These are phyloP conservation scores for Echiichthys vipera DNA, from an alignment of 2,797 vertebrate genomes.

Conservation along the genomic window DNA sequence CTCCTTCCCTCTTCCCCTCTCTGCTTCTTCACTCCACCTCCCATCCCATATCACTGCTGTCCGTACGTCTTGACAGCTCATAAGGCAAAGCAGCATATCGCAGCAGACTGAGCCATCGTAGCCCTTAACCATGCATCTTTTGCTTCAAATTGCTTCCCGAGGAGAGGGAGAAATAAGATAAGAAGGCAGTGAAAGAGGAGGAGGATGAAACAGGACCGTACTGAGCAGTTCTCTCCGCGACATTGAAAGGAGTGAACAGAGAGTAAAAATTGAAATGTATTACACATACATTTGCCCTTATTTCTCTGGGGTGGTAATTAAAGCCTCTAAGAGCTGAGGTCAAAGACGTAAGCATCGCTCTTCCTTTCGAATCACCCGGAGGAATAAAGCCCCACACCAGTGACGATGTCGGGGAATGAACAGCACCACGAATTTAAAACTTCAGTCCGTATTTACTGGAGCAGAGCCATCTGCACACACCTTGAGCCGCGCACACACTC, in stretches of 20 bases:
- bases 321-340: slow-evolving; percentile 45
- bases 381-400: slow-evolving; percentile 63
- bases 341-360: slow-evolving; percentile 31
- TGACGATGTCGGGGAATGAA: slow-evolving; percentile 61
- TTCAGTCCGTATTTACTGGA: slow-evolving; percentile 72
- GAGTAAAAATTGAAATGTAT: slow-evolving; percentile 43
- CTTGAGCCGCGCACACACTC: slow-evolving; percentile 16
- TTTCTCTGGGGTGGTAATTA: slow-evolving; percentile 42
- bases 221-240: slow-evolving; percentile 24
- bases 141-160: slow-evolving; percentile 75
- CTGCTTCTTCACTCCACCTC: slow-evolving; percentile 15
- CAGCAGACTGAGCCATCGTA: slow-evolving; percentile 67
- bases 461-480: slow-evolving; percentile 43
- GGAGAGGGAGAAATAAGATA: slow-evolving; percentile 61
- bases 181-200: slow-evolving; percentile 45
- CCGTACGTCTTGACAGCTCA: slow-evolving; percentile 76
- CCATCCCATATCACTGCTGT: slow-evolving; percentile 45
- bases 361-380: slow-evolving; percentile 1
- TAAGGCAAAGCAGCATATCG: slow-evolving; percentile 77
- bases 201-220: slow-evolving; percentile 36
- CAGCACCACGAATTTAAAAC: slow-evolving; percentile 57
- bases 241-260: slow-evolving; percentile 23
- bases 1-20: slow-evolving; percentile 5
- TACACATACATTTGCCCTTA: slow-evolving; percentile 26
- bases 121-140: slow-evolving; percentile 79